Conservation (phyloP, 2,888 invertebrate genomes). For the Leptopilina drosophilae region DNA sequence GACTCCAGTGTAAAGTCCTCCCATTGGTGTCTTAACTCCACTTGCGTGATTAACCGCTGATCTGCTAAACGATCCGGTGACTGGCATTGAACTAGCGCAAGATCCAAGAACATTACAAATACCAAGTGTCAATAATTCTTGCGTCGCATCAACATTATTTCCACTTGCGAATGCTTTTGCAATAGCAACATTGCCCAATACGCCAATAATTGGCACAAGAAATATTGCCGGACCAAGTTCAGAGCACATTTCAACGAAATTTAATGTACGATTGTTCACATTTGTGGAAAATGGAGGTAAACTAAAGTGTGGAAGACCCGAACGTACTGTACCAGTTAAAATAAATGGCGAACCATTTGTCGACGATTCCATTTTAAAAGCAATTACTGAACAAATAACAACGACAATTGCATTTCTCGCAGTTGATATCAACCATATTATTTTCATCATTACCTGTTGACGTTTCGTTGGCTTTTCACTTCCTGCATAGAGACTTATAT, state of each 20-base stretch:
- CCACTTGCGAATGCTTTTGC: slow-evolving; percentile 95
- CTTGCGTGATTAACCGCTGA: slow-evolving; percentile 97
- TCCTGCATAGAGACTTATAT: slow-evolving; percentile 78
- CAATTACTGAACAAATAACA: slow-evolving; percentile 83
- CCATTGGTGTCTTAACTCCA: slow-evolving; percentile 92
- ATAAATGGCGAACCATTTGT: slow-evolving; percentile 82
- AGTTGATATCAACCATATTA: slow-evolving; percentile 88
- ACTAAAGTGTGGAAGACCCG: slow-evolving; percentile 85
- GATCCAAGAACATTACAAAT: slow-evolving; percentile 91
- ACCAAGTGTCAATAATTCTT: slow-evolving; percentile 92
- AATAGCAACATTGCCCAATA: slow-evolving; percentile 96
- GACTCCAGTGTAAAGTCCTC: slow-evolving; percentile 89
- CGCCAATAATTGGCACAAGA: slow-evolving; percentile 92
- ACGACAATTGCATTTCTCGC: slow-evolving; percentile 92
- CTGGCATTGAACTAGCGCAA: slow-evolving; percentile 93
- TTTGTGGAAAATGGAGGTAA: slow-evolving; percentile 86
- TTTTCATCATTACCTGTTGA: slow-evolving; percentile 78
- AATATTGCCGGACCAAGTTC: slow-evolving; percentile 91
- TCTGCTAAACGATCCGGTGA: slow-evolving; percentile 92
- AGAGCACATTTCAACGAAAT: slow-evolving; percentile 84
- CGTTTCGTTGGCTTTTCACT: slow-evolving; percentile 75
- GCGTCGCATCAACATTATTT: slow-evolving; percentile 90
- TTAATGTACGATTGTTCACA: slow-evolving; percentile 80
- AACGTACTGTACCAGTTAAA: slow-evolving; percentile 86
- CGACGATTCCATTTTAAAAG: slow-evolving; percentile 80